Base-by-base conservation (phyloP, 1,140 invertebrate species). In the Arctopsyche grandis region DNA sequence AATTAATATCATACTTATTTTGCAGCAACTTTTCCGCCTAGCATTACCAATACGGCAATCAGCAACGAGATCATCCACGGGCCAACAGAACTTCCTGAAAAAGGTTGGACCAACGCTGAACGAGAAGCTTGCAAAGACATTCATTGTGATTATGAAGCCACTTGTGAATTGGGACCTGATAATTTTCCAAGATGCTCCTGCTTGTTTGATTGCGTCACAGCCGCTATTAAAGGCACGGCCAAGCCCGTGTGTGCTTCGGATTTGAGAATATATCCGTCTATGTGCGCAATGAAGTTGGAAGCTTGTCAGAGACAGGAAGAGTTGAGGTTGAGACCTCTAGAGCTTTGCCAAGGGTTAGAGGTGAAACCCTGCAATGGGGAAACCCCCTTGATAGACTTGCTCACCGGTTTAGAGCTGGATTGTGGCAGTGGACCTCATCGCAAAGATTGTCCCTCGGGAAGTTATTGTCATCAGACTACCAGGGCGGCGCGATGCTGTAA, bases 261-360 rank as follows among this genome's bases (percentile, higher is more conserved):
- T 85, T 87, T 94, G 38, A 89, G 91, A 44, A 91, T 93, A 43
- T 97, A 97, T 84, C 89, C 92, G 0, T 96, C 93, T n/a, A 89
- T 94, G 73, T 98, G 96, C 85, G 93, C 93, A 48, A 95, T 97
- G 94, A 94, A 93, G 85, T 91, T 94, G 87, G 93, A 95, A 83
- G 93, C 94, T 0, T 98, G 96, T 86, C 91, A 93, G 60, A 89
- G 92, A 24, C 94, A 96, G 84, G 92, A 93, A 81, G 94, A 96
- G 83, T 89, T 97, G 48, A 89, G 94, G 75, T 87, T 94, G n/a
- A 87, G 92, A 81, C 92, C 93, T 0, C 86, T 94, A 69, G 92
- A 93, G 78, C 88, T 94, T 46, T 94, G 93, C 85, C 89, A 94
- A 93, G 93, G 93, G 79, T 91, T 92, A 88, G 91, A 93, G 86